These are phyloP conservation scores for Clitarchus hookeri DNA, from an alignment of 2,888 invertebrate genomes.

Conservation along the genomic window DNA sequence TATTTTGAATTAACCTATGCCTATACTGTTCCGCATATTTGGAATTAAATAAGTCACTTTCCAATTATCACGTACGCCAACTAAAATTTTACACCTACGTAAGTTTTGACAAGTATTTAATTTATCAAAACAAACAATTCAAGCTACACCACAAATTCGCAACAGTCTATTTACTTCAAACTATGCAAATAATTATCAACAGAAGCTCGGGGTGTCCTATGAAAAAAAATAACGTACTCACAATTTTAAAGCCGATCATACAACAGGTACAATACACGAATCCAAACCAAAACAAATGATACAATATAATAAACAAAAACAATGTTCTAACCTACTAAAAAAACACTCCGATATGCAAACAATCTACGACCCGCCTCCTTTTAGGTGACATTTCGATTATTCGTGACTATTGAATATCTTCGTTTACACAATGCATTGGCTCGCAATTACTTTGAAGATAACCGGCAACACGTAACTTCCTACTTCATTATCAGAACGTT, in stretches of 20 bases:
- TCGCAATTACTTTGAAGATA: neutral
- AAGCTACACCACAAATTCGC: neutral
- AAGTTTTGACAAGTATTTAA: no score
- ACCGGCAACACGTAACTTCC: neutral
- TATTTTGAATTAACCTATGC: no score
- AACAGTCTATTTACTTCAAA: neutral
- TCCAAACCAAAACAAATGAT: neutral
- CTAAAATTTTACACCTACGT: no score
- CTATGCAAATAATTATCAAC: neutral
- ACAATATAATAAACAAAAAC: neutral
- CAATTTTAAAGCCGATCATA: neutral
- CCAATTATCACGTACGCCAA: no score
- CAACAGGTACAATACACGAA: neutral
- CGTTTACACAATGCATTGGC: neutral
- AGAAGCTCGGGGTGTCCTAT: neutral
- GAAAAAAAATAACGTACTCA: neutral
- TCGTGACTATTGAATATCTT: neutral
- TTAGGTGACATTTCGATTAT: neutral
- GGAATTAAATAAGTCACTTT: no score
- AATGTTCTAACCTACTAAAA: conserved; percentile 9
- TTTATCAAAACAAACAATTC: no score
- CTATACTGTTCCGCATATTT: no score
- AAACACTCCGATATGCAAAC: neutral
- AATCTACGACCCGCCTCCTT: neutral
- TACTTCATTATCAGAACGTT: neutral